Evolutionary conservation across 2,113 vertebrate species (phyloP), one percentile per base, ranked within the genome.

Genomic region (Acinonyx jubatus): DNA sequence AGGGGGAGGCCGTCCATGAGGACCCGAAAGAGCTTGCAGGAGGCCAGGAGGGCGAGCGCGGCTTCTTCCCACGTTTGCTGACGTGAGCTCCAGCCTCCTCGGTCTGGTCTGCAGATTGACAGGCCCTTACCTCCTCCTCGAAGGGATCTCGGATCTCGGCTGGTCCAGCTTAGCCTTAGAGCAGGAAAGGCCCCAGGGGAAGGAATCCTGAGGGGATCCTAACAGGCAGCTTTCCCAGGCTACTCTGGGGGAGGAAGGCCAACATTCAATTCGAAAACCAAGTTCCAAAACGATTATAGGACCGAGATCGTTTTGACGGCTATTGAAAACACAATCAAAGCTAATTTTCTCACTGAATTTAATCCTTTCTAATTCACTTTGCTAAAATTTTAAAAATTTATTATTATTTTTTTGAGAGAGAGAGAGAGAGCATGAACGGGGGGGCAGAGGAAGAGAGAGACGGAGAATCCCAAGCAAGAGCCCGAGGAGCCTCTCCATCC

Each of bases 321-420:
- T 36, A 82, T 88, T 68, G 50, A 78, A 93, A 93, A 89, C 84
- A 50, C 52, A 87, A 14, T 82, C 69, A 79, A 97, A 85, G 11
- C 19, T 78, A 33, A 66, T 95, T 52, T 89, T 87, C 66, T 94
- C 69, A 29, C 57, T 73, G 25, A 89, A 89, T 48, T 78, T 61
- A 38, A 85, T 78, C 19, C 65, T 89, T 91, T 83, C 55, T 36
- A 3, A 63, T 45, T 76, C 66, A 57, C 38, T 50, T 96, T n/a
- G 36, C 57, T 50, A 69, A n/a, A 41, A 38, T 61, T 82, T 81
- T 9, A 27, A 36, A 78, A 61, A 61, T 23, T 3, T 61, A 25
- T 61, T 61, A 61, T 61, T 61, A 61, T 61, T 23, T 61, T 61
- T 61, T 61, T 23, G 57, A 61, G 21, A 61, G 55, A 55, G 45